These are phyloP conservation scores for Strigamia maritima DNA, from an alignment of 2,888 invertebrate genomes.

Conservation along the genomic window DNA sequence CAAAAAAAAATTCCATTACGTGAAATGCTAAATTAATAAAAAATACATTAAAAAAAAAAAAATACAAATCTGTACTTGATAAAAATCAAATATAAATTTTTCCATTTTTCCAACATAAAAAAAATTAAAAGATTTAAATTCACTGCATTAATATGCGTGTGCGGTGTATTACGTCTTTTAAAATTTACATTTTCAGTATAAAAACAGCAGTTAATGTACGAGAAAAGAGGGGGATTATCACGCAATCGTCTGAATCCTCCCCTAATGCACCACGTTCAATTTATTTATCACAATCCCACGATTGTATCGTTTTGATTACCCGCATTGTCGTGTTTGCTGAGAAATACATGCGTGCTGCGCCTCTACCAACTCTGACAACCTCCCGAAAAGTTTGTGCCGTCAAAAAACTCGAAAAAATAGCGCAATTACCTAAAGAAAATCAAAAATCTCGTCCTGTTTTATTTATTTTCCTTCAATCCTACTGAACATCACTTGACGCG, in stretches of 20 bases:
- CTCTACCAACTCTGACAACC: not conserved
- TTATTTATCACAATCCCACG: constrained; percentile 24
- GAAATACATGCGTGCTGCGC: not conserved
- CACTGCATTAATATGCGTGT: not conserved
- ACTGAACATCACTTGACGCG: not conserved
- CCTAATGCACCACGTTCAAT: constrained; percentile 17
- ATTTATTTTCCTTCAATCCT: no score
- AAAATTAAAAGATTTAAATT: not conserved
- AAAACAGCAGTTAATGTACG: constrained; percentile 16
- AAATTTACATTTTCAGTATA: constrained; percentile 21
- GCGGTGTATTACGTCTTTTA: not conserved
- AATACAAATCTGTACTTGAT: not conserved
- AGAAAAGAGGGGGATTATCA: not conserved
- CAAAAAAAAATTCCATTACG: not conserved
- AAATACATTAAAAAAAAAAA: not conserved
- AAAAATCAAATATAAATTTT: not conserved
- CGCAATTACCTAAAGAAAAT: not conserved
- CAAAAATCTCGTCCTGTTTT: no score
- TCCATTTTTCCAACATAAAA: not conserved
- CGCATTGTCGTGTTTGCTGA: constrained; percentile 1
- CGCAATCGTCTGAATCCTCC: not conserved
- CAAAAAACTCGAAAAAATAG: not conserved
- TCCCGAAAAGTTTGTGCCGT: not conserved
- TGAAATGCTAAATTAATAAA: constrained; percentile 4
- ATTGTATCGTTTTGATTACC: constrained; percentile 25